Evolutionary conservation across 2,888 invertebrate species (phyloP), one percentile per base, ranked within the genome.

Genomic region (Petrolisthes manimaculis): DNA sequence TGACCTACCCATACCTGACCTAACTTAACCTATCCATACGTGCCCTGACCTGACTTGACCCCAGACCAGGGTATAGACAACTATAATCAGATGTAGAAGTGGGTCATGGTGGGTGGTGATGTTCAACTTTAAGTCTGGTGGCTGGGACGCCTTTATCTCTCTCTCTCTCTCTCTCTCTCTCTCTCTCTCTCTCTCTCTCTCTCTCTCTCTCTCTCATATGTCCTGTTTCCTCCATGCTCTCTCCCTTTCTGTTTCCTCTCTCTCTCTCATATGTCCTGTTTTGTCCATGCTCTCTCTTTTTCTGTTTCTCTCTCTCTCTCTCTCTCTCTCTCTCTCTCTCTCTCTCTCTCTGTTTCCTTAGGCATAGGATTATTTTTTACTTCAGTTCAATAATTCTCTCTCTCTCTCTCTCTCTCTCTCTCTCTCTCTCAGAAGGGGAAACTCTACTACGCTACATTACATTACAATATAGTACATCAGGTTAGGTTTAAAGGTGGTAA

Each of bases 151-250:
- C 37, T 37, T 37, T 37, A 37, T 37, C 37, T 37, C 37, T 37
- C 18, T 9, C 12, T 61, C 61, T 61, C 61, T 61, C 61, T 61
- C 61, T 61, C 61, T 61, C 61, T 61, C 61, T 61, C 61, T 61
- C 61, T 61, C 61, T 61, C 61, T 61, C 61, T 61, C 61, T 61
- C 61, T 61, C 61, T 61, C 61, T 61, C 61, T 61, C 61, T 61
- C 61, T 61, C 61, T 61, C 61, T 61, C 61, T 61, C 61, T 61
- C 61, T 61, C 61, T 2, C 3, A 1, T 18, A 3, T 61, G 9
- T 61, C 18, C 18, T 12, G 61, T 61, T 61, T 61, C 61, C 12
- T 18, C 61, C 3, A 0, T 61, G 9, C 61, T 18, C 18, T 18
- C 61, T 18, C 61, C 3, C 18, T 18, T 61, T 18, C 61, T 18